These are phyloP conservation scores for Microctonus hyperodae DNA, from an alignment of 2,888 invertebrate species.

Conservation along the genomic window DNA sequence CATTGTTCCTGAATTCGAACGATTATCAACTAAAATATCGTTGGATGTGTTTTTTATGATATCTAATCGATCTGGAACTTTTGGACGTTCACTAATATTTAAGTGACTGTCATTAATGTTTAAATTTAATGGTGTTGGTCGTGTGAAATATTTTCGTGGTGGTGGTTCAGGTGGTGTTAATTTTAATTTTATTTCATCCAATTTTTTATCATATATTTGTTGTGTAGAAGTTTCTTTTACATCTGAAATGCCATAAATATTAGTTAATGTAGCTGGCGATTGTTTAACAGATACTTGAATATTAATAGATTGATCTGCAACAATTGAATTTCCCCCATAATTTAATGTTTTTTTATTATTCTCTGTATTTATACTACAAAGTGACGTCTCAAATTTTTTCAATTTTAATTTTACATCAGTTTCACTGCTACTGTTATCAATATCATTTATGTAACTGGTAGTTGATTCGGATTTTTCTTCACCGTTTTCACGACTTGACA, in stretches of 20 bases:
- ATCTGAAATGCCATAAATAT: constrained; percentile 22
- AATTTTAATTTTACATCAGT: constrained; percentile 33
- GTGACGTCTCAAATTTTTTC: neutral
- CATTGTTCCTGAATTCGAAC: constrained; percentile 28
- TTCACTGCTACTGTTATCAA: constrained; percentile 41
- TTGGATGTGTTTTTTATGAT: constrained; percentile 38
- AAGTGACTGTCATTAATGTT: constrained; percentile 23
- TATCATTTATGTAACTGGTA: constrained; percentile 43
- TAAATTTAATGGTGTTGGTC: constrained; percentile 46
- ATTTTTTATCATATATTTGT: constrained; percentile 45
- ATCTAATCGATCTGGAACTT: constrained; percentile 41
- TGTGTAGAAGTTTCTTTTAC: constrained; percentile 32
- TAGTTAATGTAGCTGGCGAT: neutral
- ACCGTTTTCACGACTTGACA: constrained; percentile 38
- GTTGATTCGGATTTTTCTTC: constrained; percentile 49
- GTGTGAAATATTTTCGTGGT: constrained; percentile 63
- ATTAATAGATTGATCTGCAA: neutral
- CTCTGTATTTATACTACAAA: neutral
- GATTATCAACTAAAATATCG: constrained; percentile 34
- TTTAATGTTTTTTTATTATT: constrained; percentile 3
- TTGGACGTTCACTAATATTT: constrained; percentile 41
- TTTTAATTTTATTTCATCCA: constrained; percentile 59
- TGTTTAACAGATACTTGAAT: neutral
- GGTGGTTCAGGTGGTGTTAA: constrained; percentile 63
- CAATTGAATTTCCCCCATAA: neutral